Conservation (phyloP, 1,140 invertebrate genomes). For the Adoxophyes honmai region DNA sequence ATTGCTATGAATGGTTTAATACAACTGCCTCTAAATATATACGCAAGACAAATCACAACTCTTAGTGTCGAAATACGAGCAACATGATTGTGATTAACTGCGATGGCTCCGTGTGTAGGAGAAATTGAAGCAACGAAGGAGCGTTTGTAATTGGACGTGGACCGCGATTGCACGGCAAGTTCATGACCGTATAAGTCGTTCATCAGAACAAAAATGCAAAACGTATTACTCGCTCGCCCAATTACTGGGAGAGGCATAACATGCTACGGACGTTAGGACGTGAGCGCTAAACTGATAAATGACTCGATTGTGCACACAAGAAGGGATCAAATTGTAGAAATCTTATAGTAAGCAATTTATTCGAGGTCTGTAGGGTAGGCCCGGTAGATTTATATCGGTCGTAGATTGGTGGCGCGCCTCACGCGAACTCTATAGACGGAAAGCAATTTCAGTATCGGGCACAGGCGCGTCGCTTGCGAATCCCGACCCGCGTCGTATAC, state of each 20-base stretch:
- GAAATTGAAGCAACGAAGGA: background rate
- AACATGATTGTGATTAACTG: background rate
- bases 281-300: too few species aligned
- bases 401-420: conserved; percentile 46
- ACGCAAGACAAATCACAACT: too few species aligned
- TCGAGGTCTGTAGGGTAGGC: conserved; percentile 45
- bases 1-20: too few species aligned
- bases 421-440: conserved; percentile 46
- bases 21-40: too few species aligned
- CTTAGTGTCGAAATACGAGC: background rate
- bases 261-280: too few species aligned
- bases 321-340: conserved; percentile 39
- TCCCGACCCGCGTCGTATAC: conserved; percentile 17
- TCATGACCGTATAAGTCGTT: too few species aligned
- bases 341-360: conserved; percentile 64
- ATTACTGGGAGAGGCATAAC: too few species aligned
- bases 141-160: too few species aligned
- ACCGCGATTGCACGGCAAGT: too few species aligned
- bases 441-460: conserved; percentile 54
- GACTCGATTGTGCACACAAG: background rate
- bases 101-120: background rate
- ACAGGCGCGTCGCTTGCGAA: conserved; percentile 24
- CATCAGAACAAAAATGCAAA: too few species aligned
- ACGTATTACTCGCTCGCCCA: too few species aligned
- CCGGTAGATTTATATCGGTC: conserved; percentile 63